Percentiles rank a stretch among this genome's conserved stretches.
phyloP scores from a whole-genome alignment of 2,888 invertebrate species.

The Melanotus villosus region DNA sequence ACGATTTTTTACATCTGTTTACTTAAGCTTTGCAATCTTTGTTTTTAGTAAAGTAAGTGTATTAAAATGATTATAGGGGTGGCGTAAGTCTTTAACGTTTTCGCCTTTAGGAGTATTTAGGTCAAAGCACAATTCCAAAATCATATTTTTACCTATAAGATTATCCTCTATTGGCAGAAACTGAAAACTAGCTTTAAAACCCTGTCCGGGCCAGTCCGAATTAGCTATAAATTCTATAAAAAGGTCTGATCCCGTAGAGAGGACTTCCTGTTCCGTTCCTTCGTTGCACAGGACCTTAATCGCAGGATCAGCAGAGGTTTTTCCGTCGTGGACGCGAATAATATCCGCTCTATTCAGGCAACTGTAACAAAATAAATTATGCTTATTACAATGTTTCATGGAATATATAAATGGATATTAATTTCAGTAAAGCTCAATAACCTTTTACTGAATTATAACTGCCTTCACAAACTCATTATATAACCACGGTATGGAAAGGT shows the following conservation, averaged over 20 bases:
- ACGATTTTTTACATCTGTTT: background rate
- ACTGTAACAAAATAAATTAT: constrained; percentile 70
- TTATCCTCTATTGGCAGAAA: constrained; percentile 77
- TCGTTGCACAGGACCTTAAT: constrained; percentile 89
- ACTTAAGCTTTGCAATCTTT: too few species aligned
- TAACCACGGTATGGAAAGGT: too few species aligned
- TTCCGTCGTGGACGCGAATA: constrained; percentile 88
- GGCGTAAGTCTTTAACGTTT: too few species aligned
- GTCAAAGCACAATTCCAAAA: background rate
- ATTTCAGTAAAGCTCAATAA: too few species aligned
- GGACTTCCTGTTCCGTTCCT: constrained; percentile 82
- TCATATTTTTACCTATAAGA: constrained; percentile 59
- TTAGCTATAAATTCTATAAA: constrained; percentile 89
- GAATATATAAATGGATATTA: background rate
- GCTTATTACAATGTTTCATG: background rate
- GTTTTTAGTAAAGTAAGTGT: background rate
- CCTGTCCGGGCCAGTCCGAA: constrained; percentile 84
- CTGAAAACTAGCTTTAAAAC: constrained; percentile 83
- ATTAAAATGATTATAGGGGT: background rate
- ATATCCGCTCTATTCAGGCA: constrained; percentile 87
- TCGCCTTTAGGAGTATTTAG: background rate
- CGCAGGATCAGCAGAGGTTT: constrained; percentile 79
- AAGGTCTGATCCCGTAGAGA: constrained; percentile 87
- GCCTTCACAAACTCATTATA: too few species aligned
- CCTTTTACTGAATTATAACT: too few species aligned